Percentiles rank a stretch among this genome's conserved stretches.
Conservation (phyloP, 2,113 vertebrate genomes). For the Parotia lawesii region DNA sequence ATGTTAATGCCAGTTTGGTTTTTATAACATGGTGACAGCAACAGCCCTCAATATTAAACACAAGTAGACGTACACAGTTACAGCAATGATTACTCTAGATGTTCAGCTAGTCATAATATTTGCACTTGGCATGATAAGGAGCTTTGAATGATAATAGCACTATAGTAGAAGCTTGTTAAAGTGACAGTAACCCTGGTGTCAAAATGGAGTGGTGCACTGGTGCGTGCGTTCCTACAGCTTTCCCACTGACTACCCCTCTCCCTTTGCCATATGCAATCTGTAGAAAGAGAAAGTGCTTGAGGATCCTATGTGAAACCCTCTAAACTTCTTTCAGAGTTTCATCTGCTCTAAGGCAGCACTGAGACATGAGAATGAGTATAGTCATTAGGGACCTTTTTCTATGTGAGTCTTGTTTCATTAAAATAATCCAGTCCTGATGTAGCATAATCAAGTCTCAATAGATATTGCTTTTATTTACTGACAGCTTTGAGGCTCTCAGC, state of each 20-base stretch:
- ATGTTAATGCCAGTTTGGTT: slow-evolving; percentile 49
- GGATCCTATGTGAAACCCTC: not conserved
- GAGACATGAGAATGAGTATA: not conserved
- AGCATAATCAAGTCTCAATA: not conserved
- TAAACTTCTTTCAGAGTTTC: not conserved
- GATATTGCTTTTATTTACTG: not conserved
- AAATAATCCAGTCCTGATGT: not conserved
- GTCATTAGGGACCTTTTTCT: not conserved
- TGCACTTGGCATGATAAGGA: slow-evolving; percentile 38
- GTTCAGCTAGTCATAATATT: slow-evolving; percentile 60
- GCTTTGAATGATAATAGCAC: slow-evolving; percentile 53
- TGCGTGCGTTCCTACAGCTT: not conserved
- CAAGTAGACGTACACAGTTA: slow-evolving; percentile 54
- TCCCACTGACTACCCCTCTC: not conserved
- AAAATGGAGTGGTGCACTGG: not conserved
- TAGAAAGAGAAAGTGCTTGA: not conserved
- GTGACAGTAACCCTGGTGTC: slow-evolving; percentile 40
- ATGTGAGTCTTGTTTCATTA: not conserved
- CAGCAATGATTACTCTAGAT: slow-evolving; percentile 38
- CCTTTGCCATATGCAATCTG: not conserved
- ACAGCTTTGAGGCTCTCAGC: not conserved
- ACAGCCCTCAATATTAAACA: slow-evolving; percentile 59
- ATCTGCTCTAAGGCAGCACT: not conserved
- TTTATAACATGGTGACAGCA: slow-evolving; percentile 64
- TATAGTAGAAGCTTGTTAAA: slow-evolving; percentile 35